Base-by-base conservation (phyloP, 2,113 vertebrate species). In the Danionella cerebrum region DNA sequence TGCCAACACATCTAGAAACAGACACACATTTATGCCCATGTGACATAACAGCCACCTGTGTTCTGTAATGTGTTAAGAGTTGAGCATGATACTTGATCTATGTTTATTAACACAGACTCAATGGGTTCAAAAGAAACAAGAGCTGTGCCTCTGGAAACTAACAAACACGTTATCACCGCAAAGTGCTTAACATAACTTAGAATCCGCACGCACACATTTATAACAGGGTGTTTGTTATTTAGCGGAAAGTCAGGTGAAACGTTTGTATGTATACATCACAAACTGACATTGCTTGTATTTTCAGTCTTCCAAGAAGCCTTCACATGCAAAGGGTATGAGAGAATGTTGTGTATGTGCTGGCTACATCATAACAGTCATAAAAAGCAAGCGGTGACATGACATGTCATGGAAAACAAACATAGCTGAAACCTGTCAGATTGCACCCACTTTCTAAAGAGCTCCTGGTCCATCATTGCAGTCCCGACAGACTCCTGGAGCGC, bases 381-480 rank as follows among this genome's bases (percentile, higher is more conserved):
- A 63, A 22, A 9, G 3, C 13, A 18, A 60, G 25, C 27, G 39
- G 7, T 31, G 55, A 11, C 5, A 19, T 8, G 18, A 5, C 4
- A 21, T 6, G 7, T 36, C 13, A 4, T 29, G 14, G 1, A 51
- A 29, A 58, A 50, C 33, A 21, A 31, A 27, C 14, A 41, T 2
- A 18, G 4, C 45, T 22, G 63, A 14, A 48, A 12, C 3, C 5
- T 5, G 1, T 19, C 7, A 33, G 13, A 21, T 22, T 16, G 38
- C 18, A 68, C 83, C 80, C 82, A 94, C 92, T 87, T 91, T 78
- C 76, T 86, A 77, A 94, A 94, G 48, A 93, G 84, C 13, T 84
- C 79, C 70, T 88, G 83, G 82, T 94, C 89, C 83, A 94, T 89
- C 78, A 89, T 84, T 75, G 86, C 85, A 0, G 86, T 82, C 9